phyloP scores from a whole-genome alignment of 1,140 invertebrate genomes.

The Trinorchestia longiramus region DNA sequence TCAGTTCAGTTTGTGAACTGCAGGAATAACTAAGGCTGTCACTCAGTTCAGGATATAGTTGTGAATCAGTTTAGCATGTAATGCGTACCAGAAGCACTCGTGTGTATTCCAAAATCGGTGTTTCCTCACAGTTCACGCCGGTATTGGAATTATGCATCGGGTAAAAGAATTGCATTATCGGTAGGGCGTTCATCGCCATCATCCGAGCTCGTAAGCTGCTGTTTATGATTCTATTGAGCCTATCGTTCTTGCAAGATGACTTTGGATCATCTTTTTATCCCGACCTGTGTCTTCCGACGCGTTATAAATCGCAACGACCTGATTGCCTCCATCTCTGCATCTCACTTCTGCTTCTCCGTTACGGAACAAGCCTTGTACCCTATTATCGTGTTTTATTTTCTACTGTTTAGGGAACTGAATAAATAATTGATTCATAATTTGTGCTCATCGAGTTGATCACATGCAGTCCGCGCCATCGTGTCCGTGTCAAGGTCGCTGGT shows the following conservation, averaged over 20 bases:
- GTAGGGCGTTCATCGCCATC: no score
- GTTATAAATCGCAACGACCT: background rate
- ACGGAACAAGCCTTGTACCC: background rate
- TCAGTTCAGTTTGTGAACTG: no score
- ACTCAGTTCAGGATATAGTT: no score
- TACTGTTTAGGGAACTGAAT: background rate
- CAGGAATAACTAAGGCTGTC: no score
- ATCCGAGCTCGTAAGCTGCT: no score
- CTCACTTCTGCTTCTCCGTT: background rate
- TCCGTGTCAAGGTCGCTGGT: background rate
- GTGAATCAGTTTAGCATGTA: no score
- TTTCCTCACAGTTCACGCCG: background rate
- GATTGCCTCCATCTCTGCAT: background rate
- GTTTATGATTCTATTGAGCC: background rate
- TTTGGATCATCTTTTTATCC: background rate
- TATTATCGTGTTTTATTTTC: background rate
- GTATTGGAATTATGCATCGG: background rate
- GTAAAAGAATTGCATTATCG: no score
- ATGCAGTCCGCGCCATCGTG: background rate
- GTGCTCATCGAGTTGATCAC: background rate
- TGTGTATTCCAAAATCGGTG: background rate
- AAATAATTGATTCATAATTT: background rate
- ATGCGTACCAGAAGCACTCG: no score
- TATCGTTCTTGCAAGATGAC: background rate
- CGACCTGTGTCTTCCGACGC: background rate